Percentiles rank a stretch among this genome's conserved stretches.
phyloP scores from a whole-genome alignment of 2,113 vertebrate species.

The Microcebus jonahi region DNA sequence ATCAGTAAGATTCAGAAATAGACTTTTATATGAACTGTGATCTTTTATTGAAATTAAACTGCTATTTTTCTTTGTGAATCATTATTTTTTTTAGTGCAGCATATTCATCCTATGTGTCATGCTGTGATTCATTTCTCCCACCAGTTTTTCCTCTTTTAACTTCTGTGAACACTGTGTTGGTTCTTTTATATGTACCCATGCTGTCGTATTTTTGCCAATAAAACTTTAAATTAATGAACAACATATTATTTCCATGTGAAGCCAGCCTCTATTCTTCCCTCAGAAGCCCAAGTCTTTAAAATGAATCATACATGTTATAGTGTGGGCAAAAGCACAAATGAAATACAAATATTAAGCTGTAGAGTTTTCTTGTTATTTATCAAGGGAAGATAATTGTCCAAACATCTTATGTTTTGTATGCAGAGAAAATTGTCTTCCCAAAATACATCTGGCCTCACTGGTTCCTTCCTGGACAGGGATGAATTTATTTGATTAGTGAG shows the following conservation, averaged over 20 bases:
- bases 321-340: background rate
- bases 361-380: background rate
- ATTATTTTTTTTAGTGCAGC: background rate
- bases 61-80: conserved; percentile 41
- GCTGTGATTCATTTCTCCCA: conserved; percentile 71
- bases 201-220: conserved; percentile 53
- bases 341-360: background rate
- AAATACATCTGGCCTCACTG: background rate
- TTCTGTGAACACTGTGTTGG: background rate
- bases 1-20: background rate
- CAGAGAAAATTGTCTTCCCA: background rate
- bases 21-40: background rate
- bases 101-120: conserved; percentile 43
- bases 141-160: conserved; percentile 64
- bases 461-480: background rate
- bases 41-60: conserved; percentile 50
- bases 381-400: background rate
- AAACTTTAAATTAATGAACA: conserved; percentile 32
- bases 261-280: background rate
- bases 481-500: background rate
- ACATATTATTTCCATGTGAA: background rate
- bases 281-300: background rate
- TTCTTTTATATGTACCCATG: conserved; percentile 49
- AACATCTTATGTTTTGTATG: background rate
- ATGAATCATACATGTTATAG: background rate